These are phyloP conservation scores for Scaptomyza pallida DNA, from an alignment of 1,140 invertebrate species.

Conservation along the genomic window DNA sequence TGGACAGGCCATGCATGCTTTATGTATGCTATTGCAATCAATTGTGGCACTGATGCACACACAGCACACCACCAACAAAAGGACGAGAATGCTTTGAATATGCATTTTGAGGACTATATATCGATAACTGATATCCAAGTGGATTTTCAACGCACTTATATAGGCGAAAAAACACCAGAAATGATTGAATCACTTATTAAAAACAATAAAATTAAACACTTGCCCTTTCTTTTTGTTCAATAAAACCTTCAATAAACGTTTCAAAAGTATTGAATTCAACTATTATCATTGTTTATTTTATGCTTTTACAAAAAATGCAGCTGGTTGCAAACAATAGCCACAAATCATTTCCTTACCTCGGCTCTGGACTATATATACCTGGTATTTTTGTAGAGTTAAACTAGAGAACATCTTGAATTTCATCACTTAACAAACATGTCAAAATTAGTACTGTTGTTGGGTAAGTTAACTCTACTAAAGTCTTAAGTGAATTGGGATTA, in stretches of 20 bases:
- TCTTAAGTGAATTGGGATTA: neutral
- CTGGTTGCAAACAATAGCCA: slow-evolving; percentile 3
- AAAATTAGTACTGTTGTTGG: slow-evolving; percentile 47
- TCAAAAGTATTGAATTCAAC: neutral
- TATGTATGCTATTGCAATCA: slow-evolving; percentile 34
- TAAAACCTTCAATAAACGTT: neutral
- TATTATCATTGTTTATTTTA: neutral
- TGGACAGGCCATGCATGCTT: slow-evolving; percentile 29
- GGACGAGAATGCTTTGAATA: slow-evolving; percentile 15
- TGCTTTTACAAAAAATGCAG: no score
- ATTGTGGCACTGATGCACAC: slow-evolving; percentile 22
- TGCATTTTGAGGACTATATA: slow-evolving; percentile 40
- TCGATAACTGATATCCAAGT: slow-evolving; percentile 16
- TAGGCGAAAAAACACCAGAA: slow-evolving; percentile 1
- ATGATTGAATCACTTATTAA: neutral
- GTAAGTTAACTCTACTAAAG: slow-evolving; percentile 33
- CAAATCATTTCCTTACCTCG: slow-evolving; percentile 7
- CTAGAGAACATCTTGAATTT: neutral
- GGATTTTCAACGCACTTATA: neutral
- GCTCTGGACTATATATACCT: slow-evolving; percentile 28
- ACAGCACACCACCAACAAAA: slow-evolving; percentile 37
- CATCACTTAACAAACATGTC: slow-evolving; percentile 41
- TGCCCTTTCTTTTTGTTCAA: neutral
- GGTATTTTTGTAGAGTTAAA: neutral
- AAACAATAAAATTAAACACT: neutral